These are phyloP conservation scores for Sebastiscus tertius DNA, from an alignment of 2,797 vertebrate genomes.

Conservation along the genomic window DNA sequence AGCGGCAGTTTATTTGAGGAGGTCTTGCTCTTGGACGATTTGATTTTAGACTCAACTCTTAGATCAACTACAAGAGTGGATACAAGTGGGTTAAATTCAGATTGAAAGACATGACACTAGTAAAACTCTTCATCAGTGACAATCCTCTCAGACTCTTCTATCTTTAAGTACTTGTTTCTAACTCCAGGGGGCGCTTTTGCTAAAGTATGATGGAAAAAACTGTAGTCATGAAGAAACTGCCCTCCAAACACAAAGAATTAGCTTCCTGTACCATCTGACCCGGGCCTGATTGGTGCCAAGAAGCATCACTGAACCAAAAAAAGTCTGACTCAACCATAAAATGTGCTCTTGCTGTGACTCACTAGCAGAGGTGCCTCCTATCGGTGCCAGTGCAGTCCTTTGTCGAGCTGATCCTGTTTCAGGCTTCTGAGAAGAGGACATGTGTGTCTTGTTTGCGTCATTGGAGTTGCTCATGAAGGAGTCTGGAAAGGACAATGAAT, in stretches of 20 bases:
- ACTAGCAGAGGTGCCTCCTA: slow-evolving; percentile 80
- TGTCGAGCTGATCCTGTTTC: slow-evolving; percentile 86
- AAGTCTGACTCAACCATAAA: background rate
- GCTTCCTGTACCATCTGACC: background rate
- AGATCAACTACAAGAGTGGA: slow-evolving; percentile 64
- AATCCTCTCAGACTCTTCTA: background rate
- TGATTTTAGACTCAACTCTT: slow-evolving; percentile 75
- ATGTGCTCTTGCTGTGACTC: slow-evolving; percentile 48
- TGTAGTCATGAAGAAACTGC: background rate
- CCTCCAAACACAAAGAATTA: background rate
- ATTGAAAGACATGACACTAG: background rate
- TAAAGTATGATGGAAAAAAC: background rate
- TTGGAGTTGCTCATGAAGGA: slow-evolving; percentile 56
- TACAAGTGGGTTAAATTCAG: background rate
- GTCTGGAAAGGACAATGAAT: slow-evolving; percentile 57
- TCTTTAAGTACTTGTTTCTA: background rate
- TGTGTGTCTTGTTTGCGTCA: slow-evolving; percentile 55
- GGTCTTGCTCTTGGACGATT: slow-evolving; percentile 71
- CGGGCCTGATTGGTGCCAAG: background rate
- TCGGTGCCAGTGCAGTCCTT: slow-evolving; percentile 85
- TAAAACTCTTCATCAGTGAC: background rate
- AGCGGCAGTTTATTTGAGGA: slow-evolving; percentile 33
- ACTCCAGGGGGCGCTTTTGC: background rate
- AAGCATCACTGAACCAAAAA: background rate
- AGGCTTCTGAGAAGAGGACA: slow-evolving; percentile 85